Percentiles rank a stretch among this genome's conserved stretches.
These are phyloP conservation scores for Aphodius sticticus DNA, from an alignment of 2,888 invertebrate genomes.

Conservation along the genomic window DNA sequence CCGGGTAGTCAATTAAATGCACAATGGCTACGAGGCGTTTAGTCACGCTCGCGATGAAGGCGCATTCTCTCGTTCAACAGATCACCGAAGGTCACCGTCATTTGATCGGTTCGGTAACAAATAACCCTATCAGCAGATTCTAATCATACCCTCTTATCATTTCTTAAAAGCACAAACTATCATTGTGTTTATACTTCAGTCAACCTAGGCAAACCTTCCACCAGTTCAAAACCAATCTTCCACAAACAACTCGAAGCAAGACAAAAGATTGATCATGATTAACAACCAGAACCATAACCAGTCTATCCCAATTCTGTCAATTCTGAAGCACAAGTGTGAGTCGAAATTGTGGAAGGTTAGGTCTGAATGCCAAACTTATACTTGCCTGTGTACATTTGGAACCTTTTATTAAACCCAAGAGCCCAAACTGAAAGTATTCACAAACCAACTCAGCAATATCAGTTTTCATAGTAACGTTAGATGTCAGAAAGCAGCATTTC, in stretches of 20 bases:
- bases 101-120: conserved; percentile 24
- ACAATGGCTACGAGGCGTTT: conserved; percentile 28
- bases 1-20: conserved; percentile 47
- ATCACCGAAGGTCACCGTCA: conserved; percentile 15
- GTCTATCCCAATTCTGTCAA: too few species aligned
- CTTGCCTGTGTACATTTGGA: background rate
- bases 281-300: too few species aligned
- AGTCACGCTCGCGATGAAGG: conserved; percentile 16
- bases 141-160: conserved; percentile 5
- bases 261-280: background rate
- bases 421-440: background rate
- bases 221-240: background rate
- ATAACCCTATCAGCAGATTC: conserved; percentile 26
- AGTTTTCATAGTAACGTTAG: background rate
- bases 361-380: background rate
- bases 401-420: background rate
- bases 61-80: background rate
- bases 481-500: background rate
- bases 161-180: conserved; percentile 31
- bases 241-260: background rate
- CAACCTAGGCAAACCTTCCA: conserved; percentile 7
- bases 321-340: background rate
- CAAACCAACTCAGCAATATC: too few species aligned
- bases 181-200: conserved; percentile 10
- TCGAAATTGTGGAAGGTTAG: background rate